Evolutionary conservation across 64 coral and sea anemone genomes (phyloP).

Genomic region (Pachyseris speciosa): DNA sequence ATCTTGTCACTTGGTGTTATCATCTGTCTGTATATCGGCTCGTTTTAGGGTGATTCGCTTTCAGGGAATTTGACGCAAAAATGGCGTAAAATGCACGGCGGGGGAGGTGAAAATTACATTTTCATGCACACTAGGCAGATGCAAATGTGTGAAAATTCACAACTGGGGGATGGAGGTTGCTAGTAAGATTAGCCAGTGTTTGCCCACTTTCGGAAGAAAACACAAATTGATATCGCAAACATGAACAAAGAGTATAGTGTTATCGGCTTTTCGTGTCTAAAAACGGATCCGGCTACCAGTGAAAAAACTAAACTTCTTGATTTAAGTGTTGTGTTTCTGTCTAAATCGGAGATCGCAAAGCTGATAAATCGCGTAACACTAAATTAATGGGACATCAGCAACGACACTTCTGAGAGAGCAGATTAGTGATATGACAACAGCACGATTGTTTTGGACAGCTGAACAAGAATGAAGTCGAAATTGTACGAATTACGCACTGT

Average conservation of each 20-base stretch:
- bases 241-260: background rate
- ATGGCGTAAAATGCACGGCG: background rate
- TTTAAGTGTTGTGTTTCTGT: slow-evolving; percentile 40
- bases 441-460: background rate
- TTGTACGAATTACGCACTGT: background rate
- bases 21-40: background rate
- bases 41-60: background rate
- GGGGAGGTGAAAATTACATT: slow-evolving; percentile 26
- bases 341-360: slow-evolving; percentile 38
- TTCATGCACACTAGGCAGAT: background rate
- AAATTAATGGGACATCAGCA: slow-evolving; percentile 11
- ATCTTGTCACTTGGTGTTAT: slow-evolving; percentile 41
- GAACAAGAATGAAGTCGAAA: background rate
- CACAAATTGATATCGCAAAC: background rate
- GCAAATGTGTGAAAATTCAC: background rate
- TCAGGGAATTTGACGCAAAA: background rate
- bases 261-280: slow-evolving; percentile 29
- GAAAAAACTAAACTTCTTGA: slow-evolving; percentile 13
- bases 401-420: slow-evolving; percentile 5
- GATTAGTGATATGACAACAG: background rate
- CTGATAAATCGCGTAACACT: background rate
- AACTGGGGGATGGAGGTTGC: background rate
- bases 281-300: background rate
- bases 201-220: background rate
- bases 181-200: background rate